Evolutionary conservation across 2,888 invertebrate genomes (phyloP).

Genomic region (Melangyna quadrimaculata): DNA sequence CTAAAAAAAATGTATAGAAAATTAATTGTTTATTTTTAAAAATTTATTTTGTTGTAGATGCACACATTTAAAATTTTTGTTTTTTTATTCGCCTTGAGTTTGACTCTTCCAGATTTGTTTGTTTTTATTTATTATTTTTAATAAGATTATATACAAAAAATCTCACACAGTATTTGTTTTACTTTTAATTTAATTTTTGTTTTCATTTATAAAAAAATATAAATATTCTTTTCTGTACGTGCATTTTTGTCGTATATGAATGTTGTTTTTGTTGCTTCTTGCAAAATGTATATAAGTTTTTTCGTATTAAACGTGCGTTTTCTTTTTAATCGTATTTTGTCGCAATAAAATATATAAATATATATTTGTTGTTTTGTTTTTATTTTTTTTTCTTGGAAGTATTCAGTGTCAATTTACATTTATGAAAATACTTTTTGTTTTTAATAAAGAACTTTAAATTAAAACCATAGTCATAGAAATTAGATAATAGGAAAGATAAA

Average conservation of each 20-base stretch:
- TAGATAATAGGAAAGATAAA: background rate
- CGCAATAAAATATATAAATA: slow-evolving; percentile 69
- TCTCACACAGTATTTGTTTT: slow-evolving; percentile 42
- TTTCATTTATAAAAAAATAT: slow-evolving; percentile 72
- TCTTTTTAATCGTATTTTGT: slow-evolving; percentile 70
- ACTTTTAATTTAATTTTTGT: slow-evolving; percentile 34
- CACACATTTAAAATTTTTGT: slow-evolving; percentile 73
- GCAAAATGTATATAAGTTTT: slow-evolving; percentile 76
- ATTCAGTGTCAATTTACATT: slow-evolving; percentile 66
- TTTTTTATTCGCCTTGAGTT: slow-evolving; percentile 54
- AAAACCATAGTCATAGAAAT: background rate
- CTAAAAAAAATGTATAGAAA: slow-evolving; percentile 76
- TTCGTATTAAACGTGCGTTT: slow-evolving; percentile 71
- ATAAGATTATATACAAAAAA: slow-evolving; percentile 61
- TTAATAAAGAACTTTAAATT: slow-evolving; percentile 15
- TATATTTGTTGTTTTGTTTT: slow-evolving; percentile 62
- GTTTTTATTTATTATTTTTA: slow-evolving; percentile 29
- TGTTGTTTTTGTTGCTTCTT: slow-evolving; percentile 74
- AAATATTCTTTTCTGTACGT: slow-evolving; percentile 72
- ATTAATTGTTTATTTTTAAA: slow-evolving; percentile 65
- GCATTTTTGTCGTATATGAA: slow-evolving; percentile 75
- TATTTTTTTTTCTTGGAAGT: slow-evolving; percentile 53
- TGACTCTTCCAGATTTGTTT: slow-evolving; percentile 67
- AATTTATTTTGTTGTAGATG: slow-evolving; percentile 73
- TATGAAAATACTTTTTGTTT: slow-evolving; percentile 71